Percentiles rank a stretch among this genome's conserved stretches.
Conservation (phyloP, 2,113 vertebrate genomes). For the Sylvietta virens region DNA sequence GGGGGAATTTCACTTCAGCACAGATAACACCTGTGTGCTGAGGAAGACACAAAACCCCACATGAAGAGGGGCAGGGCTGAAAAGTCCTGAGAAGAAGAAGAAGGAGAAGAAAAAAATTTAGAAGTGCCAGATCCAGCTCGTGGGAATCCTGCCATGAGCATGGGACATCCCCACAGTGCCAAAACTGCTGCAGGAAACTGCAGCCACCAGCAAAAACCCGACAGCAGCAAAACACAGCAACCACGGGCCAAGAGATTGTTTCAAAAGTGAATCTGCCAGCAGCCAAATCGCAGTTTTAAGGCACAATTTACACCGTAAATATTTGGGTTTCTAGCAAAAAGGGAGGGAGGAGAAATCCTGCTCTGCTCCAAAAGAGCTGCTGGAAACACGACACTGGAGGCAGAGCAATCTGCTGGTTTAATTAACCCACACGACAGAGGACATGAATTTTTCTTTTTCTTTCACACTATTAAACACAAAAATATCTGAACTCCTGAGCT, state of each 20-base stretch:
- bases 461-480: background rate
- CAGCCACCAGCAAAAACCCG: background rate
- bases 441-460: background rate
- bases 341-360: background rate
- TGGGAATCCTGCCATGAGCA: background rate
- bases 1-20: background rate
- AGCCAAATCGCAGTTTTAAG: background rate
- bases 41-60: background rate
- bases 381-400: background rate
- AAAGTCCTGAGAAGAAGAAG: background rate
- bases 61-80: background rate
- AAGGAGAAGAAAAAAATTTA: background rate
- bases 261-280: background rate
- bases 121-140: background rate
- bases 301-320: background rate
- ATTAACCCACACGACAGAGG: background rate
- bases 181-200: background rate
- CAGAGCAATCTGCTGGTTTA: background rate
- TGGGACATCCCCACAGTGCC: background rate
- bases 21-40: fast-evolving
- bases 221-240: background rate
- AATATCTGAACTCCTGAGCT: background rate
- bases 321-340: background rate
- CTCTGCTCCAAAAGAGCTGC: background rate
- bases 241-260: background rate